These are phyloP conservation scores for Chrysoperla carnea DNA, from an alignment of 1,140 invertebrate genomes.

Conservation along the genomic window DNA sequence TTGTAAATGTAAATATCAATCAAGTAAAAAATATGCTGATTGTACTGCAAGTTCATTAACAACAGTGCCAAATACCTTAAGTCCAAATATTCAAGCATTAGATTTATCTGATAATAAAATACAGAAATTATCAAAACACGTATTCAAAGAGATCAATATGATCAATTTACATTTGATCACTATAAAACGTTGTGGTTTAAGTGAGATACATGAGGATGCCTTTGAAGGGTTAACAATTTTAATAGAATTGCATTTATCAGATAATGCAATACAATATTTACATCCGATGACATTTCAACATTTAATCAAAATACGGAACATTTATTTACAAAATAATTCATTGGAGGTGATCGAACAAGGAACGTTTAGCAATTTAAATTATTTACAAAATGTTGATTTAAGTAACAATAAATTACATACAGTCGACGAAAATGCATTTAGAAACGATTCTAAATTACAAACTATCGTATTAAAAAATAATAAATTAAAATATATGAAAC, in stretches of 20 bases:
- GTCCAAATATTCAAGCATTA: conserved; percentile 53
- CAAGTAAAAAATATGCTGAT: conserved; percentile 64
- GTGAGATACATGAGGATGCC: conserved; percentile 46
- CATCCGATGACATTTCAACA: conserved; percentile 52
- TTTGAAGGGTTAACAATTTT: conserved; percentile 59
- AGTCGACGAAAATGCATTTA: conserved; percentile 53
- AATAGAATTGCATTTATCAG: conserved; percentile 69
- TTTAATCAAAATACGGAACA: conserved; percentile 43
- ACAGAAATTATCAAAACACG: conserved; percentile 37
- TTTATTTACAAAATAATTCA: conserved; percentile 55
- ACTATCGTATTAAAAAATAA: conserved; percentile 53
- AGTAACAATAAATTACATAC: conserved; percentile 49
- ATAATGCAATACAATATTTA: conserved; percentile 50
- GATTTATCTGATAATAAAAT: conserved; percentile 58
- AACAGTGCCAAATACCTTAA: conserved; percentile 48
- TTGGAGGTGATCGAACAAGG: conserved; percentile 50
- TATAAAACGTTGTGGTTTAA: conserved; percentile 50
- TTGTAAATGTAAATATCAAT: conserved; percentile 63
- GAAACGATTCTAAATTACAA: conserved; percentile 44
- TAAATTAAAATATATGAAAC: conserved; percentile 30
- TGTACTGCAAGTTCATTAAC: conserved; percentile 44
- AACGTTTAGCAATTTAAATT: conserved; percentile 54
- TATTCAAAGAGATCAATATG: conserved; percentile 48
- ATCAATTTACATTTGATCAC: conserved; percentile 67
- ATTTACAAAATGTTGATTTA: conserved; percentile 56